Conservation (phyloP, 2,113 vertebrate genomes). For the Oreochromis niloticus region DNA sequence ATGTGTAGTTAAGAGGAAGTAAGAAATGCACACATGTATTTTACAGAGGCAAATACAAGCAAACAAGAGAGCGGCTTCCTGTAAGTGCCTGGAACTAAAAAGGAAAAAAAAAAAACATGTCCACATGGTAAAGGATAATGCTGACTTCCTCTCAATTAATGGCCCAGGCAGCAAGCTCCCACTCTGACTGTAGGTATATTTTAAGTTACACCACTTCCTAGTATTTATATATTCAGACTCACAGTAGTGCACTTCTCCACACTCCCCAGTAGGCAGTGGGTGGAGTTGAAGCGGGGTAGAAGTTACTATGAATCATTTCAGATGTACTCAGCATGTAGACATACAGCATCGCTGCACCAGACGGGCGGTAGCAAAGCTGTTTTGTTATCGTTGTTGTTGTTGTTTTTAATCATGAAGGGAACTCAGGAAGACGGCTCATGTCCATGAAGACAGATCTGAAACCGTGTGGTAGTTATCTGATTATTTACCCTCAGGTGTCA, state of each 20-base stretch:
- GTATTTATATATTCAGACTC: background rate
- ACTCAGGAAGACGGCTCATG: background rate
- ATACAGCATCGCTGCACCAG: background rate
- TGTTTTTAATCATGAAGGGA: background rate
- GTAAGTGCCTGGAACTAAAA: background rate
- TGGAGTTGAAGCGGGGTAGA: background rate
- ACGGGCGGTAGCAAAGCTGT: background rate
- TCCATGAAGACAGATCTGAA: background rate
- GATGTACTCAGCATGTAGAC: background rate
- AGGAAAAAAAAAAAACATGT: background rate
- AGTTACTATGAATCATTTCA: constrained; percentile 7
- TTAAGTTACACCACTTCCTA: background rate
- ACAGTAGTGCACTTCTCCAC: background rate
- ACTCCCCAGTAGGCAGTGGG: background rate
- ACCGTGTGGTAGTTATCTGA: background rate
- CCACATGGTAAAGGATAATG: background rate
- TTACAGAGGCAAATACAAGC: background rate
- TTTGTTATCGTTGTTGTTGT: constrained; percentile 9
- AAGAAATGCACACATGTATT: background rate
- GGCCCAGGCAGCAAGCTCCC: background rate
- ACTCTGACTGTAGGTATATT: background rate
- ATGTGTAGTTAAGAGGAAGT: background rate
- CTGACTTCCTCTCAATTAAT: background rate
- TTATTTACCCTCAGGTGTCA: background rate
- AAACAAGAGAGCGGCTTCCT: background rate